A percentile compares a stretch with the other conserved stretches of the same genome.
Conservation (phyloP, 2,888 invertebrate genomes). For the Diaprepes abbreviatus region DNA sequence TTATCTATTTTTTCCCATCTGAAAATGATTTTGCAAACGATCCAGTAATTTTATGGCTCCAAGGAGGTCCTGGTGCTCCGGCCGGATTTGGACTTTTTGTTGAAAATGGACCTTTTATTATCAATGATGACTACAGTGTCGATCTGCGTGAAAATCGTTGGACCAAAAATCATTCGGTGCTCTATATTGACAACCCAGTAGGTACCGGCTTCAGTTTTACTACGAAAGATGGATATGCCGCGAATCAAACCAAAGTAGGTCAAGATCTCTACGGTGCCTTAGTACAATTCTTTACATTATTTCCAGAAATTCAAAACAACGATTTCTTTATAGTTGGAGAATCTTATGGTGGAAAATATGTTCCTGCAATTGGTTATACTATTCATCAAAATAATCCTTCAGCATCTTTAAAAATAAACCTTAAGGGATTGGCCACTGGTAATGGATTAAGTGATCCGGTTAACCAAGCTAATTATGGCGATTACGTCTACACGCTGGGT, state of each 20-base stretch:
- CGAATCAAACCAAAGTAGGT: conserved; percentile 86
- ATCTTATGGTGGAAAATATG: conserved; percentile 81
- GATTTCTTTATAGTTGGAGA: conserved; percentile 22
- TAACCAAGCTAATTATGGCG: conserved; percentile 82
- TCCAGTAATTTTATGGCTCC: conserved; percentile 84
- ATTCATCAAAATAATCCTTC: conserved; percentile 76
- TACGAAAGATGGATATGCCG: conserved; percentile 70
- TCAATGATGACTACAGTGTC: conserved; percentile 22
- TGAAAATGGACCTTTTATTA: conserved; percentile 19
- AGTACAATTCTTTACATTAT: conserved; percentile 13
- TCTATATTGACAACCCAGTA: conserved; percentile 95
- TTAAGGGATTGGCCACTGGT: conserved; percentile 80
- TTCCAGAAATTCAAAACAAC: conserved; percentile 13
- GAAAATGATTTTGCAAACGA: conserved; percentile 69
- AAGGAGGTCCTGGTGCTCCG: conserved; percentile 80
- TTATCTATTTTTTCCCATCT: conserved; percentile 91
- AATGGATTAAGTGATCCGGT: conserved; percentile 86
- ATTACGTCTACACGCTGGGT: conserved; percentile 85
- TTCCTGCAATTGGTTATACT: conserved; percentile 82
- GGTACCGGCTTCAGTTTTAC: conserved; percentile 92
- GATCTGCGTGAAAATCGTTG: conserved; percentile 78
- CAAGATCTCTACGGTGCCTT: conserved; percentile 71
- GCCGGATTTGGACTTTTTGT: conserved; percentile 20
- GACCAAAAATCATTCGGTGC: conserved; percentile 82
- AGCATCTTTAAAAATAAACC: conserved; percentile 76